Evolutionary conservation across 2,888 invertebrate genomes (phyloP), one percentile per base, ranked within the genome.

Genomic region (Homarus gammarus): DNA sequence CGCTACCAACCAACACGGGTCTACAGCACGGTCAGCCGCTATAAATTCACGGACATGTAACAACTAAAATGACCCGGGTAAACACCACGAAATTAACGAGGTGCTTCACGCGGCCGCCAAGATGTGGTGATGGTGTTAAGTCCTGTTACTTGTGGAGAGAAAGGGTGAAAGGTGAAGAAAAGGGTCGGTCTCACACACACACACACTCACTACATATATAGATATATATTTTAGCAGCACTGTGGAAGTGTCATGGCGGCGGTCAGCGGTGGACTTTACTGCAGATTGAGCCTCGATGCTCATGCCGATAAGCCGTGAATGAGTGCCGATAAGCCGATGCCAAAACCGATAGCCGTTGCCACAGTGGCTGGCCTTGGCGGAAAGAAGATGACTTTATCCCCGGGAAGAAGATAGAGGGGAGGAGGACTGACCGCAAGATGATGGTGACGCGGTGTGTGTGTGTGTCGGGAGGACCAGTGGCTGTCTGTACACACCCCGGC

Each of bases 311-410:
- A 70, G 83, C 51, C 40, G 72, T 83, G 83, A 83, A 61, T 22
- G 70, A 83, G 83, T 70, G 83, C 72, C 83, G 83, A 83, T 83
- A 83, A 72, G 83, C 83, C 83, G 83, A 83, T 83, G 83, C 44
- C 83, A 70, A 51, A 70, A 73, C 38, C 70, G 70, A 68, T 68
- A 82, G 70, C 70, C 38, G 31, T 51, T 72, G 18, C 79, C 79
- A 31, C 79, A 56, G 56, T 56, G 56, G 56, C 8, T 22, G 64
- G 27, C n/a, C 64, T 27, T 5, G 64, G 27, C 64, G 64, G 64
- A 3, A 22, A 22, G 22, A 56, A 22, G 18, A 56, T 56, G 56
- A 56, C 64, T 56, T 56, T 22, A 56, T 56, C 56, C 56, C 15
- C 56, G 2, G 18, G 40, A 10, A 12, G 31, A 33, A 40, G 31